Evolutionary conservation across 1,140 invertebrate species (phyloP).

Genomic region (Drosophila ercepeae): DNA sequence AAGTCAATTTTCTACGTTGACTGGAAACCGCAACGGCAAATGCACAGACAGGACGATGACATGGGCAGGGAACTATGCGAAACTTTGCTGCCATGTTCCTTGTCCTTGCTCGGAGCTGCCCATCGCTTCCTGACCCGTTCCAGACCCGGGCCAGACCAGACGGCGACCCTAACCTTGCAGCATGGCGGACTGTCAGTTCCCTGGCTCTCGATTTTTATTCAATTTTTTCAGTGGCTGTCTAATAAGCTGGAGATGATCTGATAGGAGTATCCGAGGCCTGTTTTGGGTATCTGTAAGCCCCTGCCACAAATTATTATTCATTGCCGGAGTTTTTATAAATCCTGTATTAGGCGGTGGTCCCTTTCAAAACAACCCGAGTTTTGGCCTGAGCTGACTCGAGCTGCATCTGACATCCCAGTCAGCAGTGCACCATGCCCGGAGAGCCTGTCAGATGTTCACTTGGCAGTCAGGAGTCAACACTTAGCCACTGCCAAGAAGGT

Average conservation of each 20-base stretch:
- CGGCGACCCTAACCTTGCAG: slow-evolving; percentile 71
- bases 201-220: slow-evolving; percentile 64
- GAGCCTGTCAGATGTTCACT: slow-evolving; percentile 69
- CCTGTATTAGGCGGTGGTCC: slow-evolving; percentile 20
- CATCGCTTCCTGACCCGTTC: too few species aligned
- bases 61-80: slow-evolving; percentile 60
- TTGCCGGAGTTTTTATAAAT: slow-evolving; percentile 64
- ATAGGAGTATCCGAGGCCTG: slow-evolving; percentile 55
- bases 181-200: slow-evolving; percentile 46
- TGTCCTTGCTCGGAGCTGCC: slow-evolving; percentile 7
- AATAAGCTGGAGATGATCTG: slow-evolving; percentile 59
- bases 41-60: slow-evolving; percentile 76
- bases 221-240: slow-evolving; percentile 62
- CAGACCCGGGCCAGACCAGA: slow-evolving; percentile 70
- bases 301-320: slow-evolving; percentile 72
- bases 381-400: slow-evolving; percentile 10
- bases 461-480: slow-evolving; percentile 25
- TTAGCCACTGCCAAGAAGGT: slow-evolving; percentile 46
- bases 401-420: slow-evolving; percentile 55
- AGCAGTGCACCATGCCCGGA: slow-evolving; percentile 45
- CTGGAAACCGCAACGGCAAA: slow-evolving; percentile 70
- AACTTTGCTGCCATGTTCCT: slow-evolving; percentile 63
- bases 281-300: slow-evolving; percentile 40
- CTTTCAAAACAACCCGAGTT: neutral
- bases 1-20: slow-evolving; percentile 79